Evolutionary conservation across 2,113 vertebrate species (phyloP).

Genomic region (Acanthochromis polyacanthus): DNA sequence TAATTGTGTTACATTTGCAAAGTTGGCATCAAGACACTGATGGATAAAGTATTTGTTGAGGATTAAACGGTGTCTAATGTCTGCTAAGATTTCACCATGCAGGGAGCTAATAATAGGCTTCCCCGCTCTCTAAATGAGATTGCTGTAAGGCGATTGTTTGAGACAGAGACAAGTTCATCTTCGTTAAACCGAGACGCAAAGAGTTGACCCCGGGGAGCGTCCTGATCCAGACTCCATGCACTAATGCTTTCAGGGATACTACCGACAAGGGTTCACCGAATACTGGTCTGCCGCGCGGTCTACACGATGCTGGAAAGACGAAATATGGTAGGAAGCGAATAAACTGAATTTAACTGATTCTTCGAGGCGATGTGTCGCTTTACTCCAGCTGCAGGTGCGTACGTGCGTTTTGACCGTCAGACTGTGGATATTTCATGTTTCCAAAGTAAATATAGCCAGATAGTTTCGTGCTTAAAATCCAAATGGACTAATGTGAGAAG

Average conservation of each 20-base stretch:
- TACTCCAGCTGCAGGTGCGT: not conserved
- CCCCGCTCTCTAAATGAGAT: slow-evolving; percentile 70
- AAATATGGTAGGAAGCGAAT: slow-evolving; percentile 73
- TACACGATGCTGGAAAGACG: slow-evolving; percentile 53
- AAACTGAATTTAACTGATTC: not conserved
- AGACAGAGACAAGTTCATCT: slow-evolving; percentile 77
- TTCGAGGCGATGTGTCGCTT: not conserved
- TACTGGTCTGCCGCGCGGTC: slow-evolving; percentile 58
- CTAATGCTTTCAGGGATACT: slow-evolving; percentile 73
- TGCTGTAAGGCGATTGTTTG: slow-evolving; percentile 73
- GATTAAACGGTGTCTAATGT: slow-evolving; percentile 70
- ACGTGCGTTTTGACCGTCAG: not conserved
- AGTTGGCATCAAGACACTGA: no score
- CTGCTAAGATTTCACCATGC: slow-evolving; percentile 54
- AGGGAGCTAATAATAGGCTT: slow-evolving; percentile 80
- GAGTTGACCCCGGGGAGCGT: slow-evolving; percentile 63
- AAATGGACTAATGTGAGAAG: not conserved
- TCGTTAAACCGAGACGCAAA: slow-evolving; percentile 76
- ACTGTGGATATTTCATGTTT: not conserved
- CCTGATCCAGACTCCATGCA: slow-evolving; percentile 59
- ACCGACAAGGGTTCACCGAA: slow-evolving; percentile 55
- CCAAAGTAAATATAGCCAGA: not conserved
- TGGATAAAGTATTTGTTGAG: no score
- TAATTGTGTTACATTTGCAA: no score
- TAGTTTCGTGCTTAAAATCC: not conserved